Evolutionary conservation across 23 tunicate species (phyloP).

Genomic region (Trididemnum nubilum): DNA sequence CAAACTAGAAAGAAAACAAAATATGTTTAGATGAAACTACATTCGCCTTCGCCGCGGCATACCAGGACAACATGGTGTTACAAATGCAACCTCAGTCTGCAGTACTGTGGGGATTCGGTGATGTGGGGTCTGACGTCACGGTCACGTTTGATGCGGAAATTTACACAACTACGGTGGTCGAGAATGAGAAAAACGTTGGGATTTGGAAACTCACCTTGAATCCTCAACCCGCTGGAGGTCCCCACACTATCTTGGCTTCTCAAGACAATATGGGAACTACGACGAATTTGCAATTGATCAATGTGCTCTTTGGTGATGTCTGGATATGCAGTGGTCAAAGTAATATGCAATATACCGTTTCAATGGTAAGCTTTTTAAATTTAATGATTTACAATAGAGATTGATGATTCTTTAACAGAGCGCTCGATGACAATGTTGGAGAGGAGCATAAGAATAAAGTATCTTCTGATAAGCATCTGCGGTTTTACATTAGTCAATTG

Average conservation of each 20-base stretch:
- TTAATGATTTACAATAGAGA: neutral
- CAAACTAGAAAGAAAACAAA: no score
- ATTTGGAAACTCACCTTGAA: conserved; percentile 45
- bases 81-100: conserved; percentile 63
- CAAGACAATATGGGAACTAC: conserved; percentile 17
- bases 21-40: no score
- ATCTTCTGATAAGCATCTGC: no score
- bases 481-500: no score
- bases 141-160: conserved; percentile 22
- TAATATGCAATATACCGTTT: conserved; percentile 61
- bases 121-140: conserved; percentile 47
- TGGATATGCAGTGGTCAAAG: conserved; percentile 80
- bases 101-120: conserved; percentile 68
- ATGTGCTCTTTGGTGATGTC: conserved; percentile 71
- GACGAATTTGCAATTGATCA: conserved; percentile 6
- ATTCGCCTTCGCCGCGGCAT: conserved; percentile 62
- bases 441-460: no score
- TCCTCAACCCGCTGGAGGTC: conserved; percentile 61
- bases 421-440: neutral
- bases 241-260: conserved; percentile 31
- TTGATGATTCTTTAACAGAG: no score
- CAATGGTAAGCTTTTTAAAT: conserved; percentile 35
- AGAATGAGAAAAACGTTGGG: conserved; percentile 30
- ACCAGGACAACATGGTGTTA: conserved; percentile 68
- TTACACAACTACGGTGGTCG: conserved; percentile 45